Conservation (phyloP, 2,888 invertebrate species). For the Aplocera efformata region DNA sequence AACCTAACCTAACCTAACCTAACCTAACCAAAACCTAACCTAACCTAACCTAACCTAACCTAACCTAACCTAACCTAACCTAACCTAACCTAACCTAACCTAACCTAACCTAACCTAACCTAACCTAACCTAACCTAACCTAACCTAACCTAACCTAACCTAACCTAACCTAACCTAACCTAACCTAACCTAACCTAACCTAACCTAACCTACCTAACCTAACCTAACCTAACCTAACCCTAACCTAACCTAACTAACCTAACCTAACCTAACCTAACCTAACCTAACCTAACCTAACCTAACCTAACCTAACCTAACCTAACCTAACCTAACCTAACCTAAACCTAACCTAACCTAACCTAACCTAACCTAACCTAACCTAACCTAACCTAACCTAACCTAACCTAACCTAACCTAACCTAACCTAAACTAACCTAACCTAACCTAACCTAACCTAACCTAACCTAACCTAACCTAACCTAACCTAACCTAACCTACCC, state of each 20-base stretch:
- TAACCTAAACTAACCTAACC: constrained; percentile 15
- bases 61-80: constrained; percentile 7
- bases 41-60: constrained; percentile 8
- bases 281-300: constrained; percentile 26
- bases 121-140: constrained; percentile 2
- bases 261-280: constrained; percentile 24
- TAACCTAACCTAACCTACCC: constrained; percentile 17
- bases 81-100: constrained; percentile 11
- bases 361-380: constrained; percentile 26
- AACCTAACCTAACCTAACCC: constrained; percentile 23
- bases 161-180: constrained; percentile 14
- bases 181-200: constrained; percentile 7
- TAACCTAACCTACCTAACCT: constrained; percentile 22
- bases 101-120: constrained; percentile 9
- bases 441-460: constrained; percentile 16
- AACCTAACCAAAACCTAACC: constrained; percentile 7
- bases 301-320: constrained; percentile 29
- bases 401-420: constrained; percentile 9
- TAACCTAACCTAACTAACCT: constrained; percentile 24
- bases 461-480: constrained; percentile 17
- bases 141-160: constrained; percentile 3
- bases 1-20: constrained; percentile 9
- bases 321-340: constrained; percentile 29
- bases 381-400: constrained; percentile 6
- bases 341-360: constrained; percentile 23